These are phyloP conservation scores for Sepioteuthis lessoniana DNA, from an alignment of 2,888 invertebrate genomes.

Conservation along the genomic window DNA sequence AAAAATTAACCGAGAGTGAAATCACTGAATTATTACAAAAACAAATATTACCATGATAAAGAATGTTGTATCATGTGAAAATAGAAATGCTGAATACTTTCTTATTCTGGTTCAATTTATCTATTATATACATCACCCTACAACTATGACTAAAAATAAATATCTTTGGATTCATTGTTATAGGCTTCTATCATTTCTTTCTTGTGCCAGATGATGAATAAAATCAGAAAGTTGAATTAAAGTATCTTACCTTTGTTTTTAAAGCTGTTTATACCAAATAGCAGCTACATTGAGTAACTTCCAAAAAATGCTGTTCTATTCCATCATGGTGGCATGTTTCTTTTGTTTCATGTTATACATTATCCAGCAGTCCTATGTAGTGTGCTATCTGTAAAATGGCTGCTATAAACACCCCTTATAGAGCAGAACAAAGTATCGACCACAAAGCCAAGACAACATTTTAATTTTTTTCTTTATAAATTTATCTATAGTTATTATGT, in stretches of 20 bases:
- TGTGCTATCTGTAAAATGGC: conserved; percentile 33
- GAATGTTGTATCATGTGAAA: background rate
- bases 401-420: background rate
- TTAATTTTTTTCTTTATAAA: background rate
- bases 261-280: background rate
- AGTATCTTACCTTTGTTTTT: conserved; percentile 10
- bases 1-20: background rate
- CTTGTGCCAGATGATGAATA: background rate
- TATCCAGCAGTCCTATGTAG: background rate
- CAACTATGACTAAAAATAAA: background rate
- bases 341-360: background rate
- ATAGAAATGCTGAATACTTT: background rate
- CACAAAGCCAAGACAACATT: background rate
- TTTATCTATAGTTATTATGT: background rate
- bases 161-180: background rate
- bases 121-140: background rate
- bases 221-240: background rate
- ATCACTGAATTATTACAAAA: background rate
- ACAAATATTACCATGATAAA: background rate
- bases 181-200: background rate
- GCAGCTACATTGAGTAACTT: background rate
- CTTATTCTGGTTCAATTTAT: background rate
- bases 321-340: background rate
- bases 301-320: background rate
- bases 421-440: background rate